Evolutionary conservation across 2,113 vertebrate species (phyloP), one percentile per base, ranked within the genome.

Genomic region (Malurus cyaneus): DNA sequence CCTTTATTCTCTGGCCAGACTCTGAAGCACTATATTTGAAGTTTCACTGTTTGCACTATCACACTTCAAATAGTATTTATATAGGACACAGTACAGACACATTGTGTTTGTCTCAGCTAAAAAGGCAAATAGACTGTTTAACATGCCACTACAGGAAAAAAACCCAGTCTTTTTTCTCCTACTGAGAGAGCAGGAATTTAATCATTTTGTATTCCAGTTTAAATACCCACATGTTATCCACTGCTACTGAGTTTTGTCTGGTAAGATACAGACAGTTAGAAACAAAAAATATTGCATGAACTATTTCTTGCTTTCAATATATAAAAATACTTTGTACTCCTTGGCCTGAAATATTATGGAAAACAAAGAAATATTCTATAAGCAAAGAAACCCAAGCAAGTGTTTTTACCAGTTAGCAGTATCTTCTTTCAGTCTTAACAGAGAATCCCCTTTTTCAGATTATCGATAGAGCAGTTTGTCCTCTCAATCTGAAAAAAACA

Each of bases 391-490:
- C 28, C 56, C 86, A 93, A 88, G 49, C 12, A 96, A 88, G 49
- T 39, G 82, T 96, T 97, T 96, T 97, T 97, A 98, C 97, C 97
- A 93, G 94, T 70, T 95, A 81, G 94, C 46, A 79, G 81, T 89
- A 91, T 92, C 78, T 89, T 92, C 90, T 93, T 94, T 66, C 42
- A 88, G 82, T 88, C 78, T 88, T 93, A 89, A 73, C 20, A 91
- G 80, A 95, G 79, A 96, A 92, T 9, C 88, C 88, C 42, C 47
- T 73, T 81, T 91, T 80, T 90, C 92, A 79, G 86, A 42, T 62
- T 47, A 76, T 5, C 1, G 14, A 61, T 49, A 84, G 69, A 89
- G 86, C 91, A 96, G 85, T 88, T 96, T 0, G 50, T 79, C 92
- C 93, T 95, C 91, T 82, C 74, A 93, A 95, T 73, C 97, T 97